Evolutionary conservation across 2,888 invertebrate species (phyloP), one percentile per base, ranked within the genome.

Genomic region (Lithophane leautieri): DNA sequence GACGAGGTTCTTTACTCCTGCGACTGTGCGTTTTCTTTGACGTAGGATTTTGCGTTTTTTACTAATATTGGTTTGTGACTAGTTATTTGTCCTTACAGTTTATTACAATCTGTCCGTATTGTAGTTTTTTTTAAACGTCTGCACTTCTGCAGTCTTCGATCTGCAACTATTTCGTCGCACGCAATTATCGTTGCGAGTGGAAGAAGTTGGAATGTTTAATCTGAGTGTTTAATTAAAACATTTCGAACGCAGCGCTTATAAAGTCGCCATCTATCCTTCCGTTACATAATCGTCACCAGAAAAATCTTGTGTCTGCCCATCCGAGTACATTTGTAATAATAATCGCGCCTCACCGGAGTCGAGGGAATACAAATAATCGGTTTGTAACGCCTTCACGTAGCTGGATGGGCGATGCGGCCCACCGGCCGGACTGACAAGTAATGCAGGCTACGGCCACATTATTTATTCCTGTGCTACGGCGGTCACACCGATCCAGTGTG

Each of bases 371-470:
- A 89, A 93, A 94, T 92, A 86, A 87, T 86, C 87, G 83, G 88
- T 94, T 92, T 88, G 91, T 91, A 93, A 90, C 80, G 88, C 84
- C 82, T 89, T 85, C 94, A 93, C 94, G 94, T 94, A 89, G 85
- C 78, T 74, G 84, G 82, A 74, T 71, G 82, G 86, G 85, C 89
- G 88, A 86, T 82, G 88, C 78, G 68, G 42, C 77, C 73, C 79
- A 58, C 79, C 74, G 42, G n/a, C 81, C 44, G 47, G 81, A 87
- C 86, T 86, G 69, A 73, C 84, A 82, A 86, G 79, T 78, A 81
- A 72, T 84, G 76, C 78, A 61, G 68, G 68, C 73, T 67, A 47
- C 34, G 14, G 22, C 44, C 34, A 34, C 34, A 34, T 34, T 34
- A n/a, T 34, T 34, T 34, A 34, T 34, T 34, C 34, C 6, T 34